Percentiles rank a stretch among this genome's conserved stretches.
These are phyloP conservation scores for Chiridota heheva DNA, from an alignment of 35 echinoderm and acorn worm species.

Conservation along the genomic window DNA sequence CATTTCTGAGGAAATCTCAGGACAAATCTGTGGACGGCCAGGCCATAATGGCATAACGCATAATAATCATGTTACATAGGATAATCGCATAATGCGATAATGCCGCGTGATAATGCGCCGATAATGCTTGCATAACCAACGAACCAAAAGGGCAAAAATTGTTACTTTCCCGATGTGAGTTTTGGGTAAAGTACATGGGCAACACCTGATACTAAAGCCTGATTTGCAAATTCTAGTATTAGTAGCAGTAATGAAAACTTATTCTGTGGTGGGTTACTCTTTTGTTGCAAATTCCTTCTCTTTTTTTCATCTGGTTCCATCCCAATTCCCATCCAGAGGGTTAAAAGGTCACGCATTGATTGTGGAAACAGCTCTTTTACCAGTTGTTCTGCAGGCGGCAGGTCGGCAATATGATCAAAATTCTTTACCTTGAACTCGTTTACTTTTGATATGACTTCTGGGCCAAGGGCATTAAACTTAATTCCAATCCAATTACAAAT, in stretches of 20 bases:
- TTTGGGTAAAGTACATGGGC: constrained; percentile 45
- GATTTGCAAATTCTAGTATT: constrained; percentile 36
- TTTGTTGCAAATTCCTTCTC: neutral
- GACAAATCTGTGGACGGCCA: too few species aligned
- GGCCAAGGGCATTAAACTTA: constrained; percentile 26
- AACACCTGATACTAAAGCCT: constrained; percentile 47
- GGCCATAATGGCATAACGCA: too few species aligned
- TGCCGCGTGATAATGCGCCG: too few species aligned
- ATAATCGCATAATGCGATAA: too few species aligned
- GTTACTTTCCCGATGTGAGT: too few species aligned
- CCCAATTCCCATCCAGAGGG: neutral
- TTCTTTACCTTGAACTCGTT: constrained; percentile 31
- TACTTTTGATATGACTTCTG: constrained; percentile 18
- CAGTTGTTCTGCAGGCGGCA: constrained; percentile 5
- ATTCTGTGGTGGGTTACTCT: neutral
- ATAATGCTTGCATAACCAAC: too few species aligned
- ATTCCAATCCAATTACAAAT: constrained; percentile 15
- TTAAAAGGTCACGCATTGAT: constrained; percentile 11
- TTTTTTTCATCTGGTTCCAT: neutral
- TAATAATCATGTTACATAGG: too few species aligned
- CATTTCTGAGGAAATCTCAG: too few species aligned
- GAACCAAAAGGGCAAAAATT: too few species aligned
- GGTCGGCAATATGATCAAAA: constrained; percentile 10
- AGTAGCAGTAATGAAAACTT: constrained; percentile 24
- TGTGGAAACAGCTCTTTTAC: constrained; percentile 18